These are phyloP conservation scores for Aradophagus sp. DNA, from an alignment of 1,140 invertebrate species.

Conservation along the genomic window DNA sequence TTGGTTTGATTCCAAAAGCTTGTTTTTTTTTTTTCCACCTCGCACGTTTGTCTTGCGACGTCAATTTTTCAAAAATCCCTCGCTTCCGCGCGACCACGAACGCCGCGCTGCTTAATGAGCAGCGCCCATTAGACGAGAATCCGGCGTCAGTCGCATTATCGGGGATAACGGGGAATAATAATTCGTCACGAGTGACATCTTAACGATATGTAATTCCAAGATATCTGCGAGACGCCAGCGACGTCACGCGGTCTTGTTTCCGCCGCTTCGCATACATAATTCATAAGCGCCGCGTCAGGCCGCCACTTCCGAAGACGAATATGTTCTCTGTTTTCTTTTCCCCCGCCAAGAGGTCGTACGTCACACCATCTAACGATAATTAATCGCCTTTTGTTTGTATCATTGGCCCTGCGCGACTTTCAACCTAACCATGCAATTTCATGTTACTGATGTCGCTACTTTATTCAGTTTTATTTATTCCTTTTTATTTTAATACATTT, in stretches of 20 bases:
- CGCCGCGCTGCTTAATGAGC: slow-evolving; percentile 18
- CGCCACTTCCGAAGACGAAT: slow-evolving; percentile 65
- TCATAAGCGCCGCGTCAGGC: slow-evolving; percentile 66
- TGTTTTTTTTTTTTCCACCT: neutral
- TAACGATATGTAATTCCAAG: slow-evolving; percentile 58
- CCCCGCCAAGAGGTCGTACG: slow-evolving; percentile 46
- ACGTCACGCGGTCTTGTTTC: slow-evolving; percentile 59
- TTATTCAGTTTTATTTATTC: no score
- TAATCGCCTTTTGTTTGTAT: slow-evolving; percentile 45
- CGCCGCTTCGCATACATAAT: slow-evolving; percentile 66
- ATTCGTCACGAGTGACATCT: slow-evolving; percentile 50
- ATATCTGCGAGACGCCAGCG: slow-evolving; percentile 60
- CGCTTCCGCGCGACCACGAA: no score
- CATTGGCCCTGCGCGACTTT: no score
- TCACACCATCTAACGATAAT: slow-evolving; percentile 53
- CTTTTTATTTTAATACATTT: no score
- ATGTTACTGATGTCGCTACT: no score
- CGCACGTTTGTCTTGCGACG: slow-evolving; percentile 20
- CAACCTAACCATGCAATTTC: no score
- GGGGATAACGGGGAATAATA: slow-evolving; percentile 61
- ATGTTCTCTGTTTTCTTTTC: slow-evolving; percentile 58
- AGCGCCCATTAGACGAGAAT: slow-evolving; percentile 21
- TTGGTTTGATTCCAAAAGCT: no score
- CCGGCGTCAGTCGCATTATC: slow-evolving; percentile 45
- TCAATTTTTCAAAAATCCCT: no score